Base-by-base conservation (phyloP, 2,888 invertebrate genomes). In the Euplagia quadripunctaria region DNA sequence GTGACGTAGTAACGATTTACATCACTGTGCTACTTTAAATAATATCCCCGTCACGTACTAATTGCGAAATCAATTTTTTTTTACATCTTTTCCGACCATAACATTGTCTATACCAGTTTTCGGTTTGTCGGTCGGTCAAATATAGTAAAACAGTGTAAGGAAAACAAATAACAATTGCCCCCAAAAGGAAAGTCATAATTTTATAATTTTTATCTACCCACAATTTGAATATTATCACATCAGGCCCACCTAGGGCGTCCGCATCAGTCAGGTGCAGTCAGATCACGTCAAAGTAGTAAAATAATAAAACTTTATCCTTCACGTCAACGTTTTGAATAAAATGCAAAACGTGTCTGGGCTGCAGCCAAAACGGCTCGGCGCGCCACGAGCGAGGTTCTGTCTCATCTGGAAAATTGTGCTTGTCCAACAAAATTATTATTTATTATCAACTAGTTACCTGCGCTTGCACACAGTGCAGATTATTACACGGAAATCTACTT, bases 271-370 rank as follows among this genome's bases (percentile, higher is more conserved):
- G 90, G 90, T 92, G 90, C 87, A 95, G 90, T 91, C 95, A 80
- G 89, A 90, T 92, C 95, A 95, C 95, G 95, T 94, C 84, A 89
- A 89, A 91, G 93, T 94, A 93, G 92, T 95, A 95, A 95, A 95
- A 95, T 94, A 95, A 95, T 95, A 95, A 93, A 94, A 95, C 92
- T 94, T 93, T 92, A 94, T 94, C 93, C 94, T 94, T 89, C 91
- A 92, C 92, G 93, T 94, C 94, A 94, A 92, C 95, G 92, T 94
- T 95, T 94, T 95, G 95, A 95, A 95, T 95, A 94, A 95, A 95
- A 95, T 94, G 94, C 92, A 91, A 93, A 93, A 94, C 95, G 95
- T 95, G 95, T 90, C 91, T 94, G 94, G 94, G 94, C 89, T 94
- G 94, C 94, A 94, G 94, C 94, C 94, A 94, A 92, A 91, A 89